Evolutionary conservation across 53 echinoderm and acorn worm species (phyloP).

Genomic region (Mesocentrotus franciscanus): DNA sequence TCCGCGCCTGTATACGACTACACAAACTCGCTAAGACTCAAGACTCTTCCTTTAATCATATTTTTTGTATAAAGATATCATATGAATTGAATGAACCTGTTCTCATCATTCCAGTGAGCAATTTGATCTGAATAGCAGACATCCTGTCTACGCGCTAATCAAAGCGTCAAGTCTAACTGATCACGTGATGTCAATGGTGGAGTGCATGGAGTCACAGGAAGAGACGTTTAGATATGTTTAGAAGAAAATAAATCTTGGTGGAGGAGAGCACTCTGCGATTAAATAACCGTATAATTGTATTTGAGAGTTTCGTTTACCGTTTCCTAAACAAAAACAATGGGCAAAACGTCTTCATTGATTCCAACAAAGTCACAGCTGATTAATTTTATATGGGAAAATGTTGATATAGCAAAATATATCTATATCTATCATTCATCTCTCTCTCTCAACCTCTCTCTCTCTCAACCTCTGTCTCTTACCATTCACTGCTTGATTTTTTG

Average conservation of each 20-base stretch:
- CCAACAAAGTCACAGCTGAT: no score
- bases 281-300: no score
- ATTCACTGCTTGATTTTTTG: neutral
- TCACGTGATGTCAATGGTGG: slow-evolving; percentile 14
- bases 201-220: neutral
- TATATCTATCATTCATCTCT: neutral
- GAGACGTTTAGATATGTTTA: neutral
- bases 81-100: neutral
- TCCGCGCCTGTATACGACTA: no score
- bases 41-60: neutral
- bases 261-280: neutral
- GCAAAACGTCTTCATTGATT: no score
- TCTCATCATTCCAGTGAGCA: slow-evolving; percentile 36
- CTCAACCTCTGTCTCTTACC: neutral
- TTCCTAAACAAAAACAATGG: no score
- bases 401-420: no score
- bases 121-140: slow-evolving; percentile 27
- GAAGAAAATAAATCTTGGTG: neutral
- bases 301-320: no score
- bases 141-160: slow-evolving; percentile 9
- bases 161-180: neutral
- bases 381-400: no score
- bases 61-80: slow-evolving; percentile 1
- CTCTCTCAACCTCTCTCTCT: neutral
- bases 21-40: neutral